Conservation (phyloP, 2,113 vertebrate species). For the Strigops habroptila region DNA sequence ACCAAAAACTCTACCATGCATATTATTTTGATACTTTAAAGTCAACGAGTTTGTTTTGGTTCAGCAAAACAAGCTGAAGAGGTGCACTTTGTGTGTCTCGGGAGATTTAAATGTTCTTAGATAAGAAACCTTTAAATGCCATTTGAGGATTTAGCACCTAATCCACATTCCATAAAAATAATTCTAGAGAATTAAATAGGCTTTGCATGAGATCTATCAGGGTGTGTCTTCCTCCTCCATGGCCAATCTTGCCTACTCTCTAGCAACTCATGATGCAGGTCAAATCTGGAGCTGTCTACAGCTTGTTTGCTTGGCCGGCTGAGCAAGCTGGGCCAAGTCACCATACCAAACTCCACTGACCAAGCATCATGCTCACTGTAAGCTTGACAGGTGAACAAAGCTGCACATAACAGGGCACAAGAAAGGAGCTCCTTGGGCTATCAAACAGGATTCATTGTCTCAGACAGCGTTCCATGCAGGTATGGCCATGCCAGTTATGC, state of each 20-base stretch:
- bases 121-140: conserved; percentile 15
- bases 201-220: conserved; percentile 9
- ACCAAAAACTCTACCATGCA: background rate
- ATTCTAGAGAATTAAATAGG: background rate
- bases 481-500: background rate
- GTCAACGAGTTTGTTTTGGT: background rate
- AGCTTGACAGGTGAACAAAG: background rate
- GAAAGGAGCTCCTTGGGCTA: background rate
- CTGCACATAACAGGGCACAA: rapidly evolving
- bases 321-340: background rate
- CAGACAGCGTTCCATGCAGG: background rate
- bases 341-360: background rate
- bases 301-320: background rate
- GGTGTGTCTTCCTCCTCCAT: background rate
- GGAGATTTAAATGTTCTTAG: background rate
- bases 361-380: background rate
- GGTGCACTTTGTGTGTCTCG: background rate
- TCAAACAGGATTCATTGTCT: background rate
- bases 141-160: conserved; percentile 7
- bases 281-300: background rate
- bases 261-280: background rate
- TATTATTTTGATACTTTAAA: conserved; percentile 10
- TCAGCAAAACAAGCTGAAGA: background rate
- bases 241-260: background rate
- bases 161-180: conserved; percentile 30